Evolutionary conservation across 1,140 invertebrate species (phyloP), one percentile per base, ranked within the genome.

Genomic region (Acromyrmex charruanus): DNA sequence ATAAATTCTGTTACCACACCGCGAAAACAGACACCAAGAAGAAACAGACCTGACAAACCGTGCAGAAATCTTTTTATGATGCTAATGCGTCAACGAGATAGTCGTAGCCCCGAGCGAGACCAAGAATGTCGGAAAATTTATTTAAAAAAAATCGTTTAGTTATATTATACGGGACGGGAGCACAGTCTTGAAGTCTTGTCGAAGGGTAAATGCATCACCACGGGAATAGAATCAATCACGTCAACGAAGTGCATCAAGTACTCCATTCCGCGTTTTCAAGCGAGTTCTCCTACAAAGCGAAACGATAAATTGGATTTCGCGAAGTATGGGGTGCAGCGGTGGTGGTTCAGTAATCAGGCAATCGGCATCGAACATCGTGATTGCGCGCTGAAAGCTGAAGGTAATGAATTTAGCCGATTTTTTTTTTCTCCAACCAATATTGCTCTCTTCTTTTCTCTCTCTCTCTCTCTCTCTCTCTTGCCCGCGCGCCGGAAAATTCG

Each of bases 221-320:
- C 68, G 55, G 59, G 31, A 84, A 84, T 63, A 75, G 80, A 75
- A 74, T 49, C 69, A 63, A 74, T 84, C 80, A 55, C 53, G 44
- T 68, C 61, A 49, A 12, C 31, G 10, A 25, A 74, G 69, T 75
- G n/a, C 55, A 51, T 81, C 79, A 59, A 71, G 66, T 51, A 69
- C 39, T 44, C 39, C 28, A 49, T 18, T 61, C 10, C 39, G 7
- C 55, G 25, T 82, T 51, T 44, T 51, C 66, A 25, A 31, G 25
- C 25, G 21, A 2, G 14, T 21, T 59, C 25, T 7, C 9, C 39
- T 31, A 31, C 69, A 75, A 84, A 84, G 55, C 35, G 69, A 84
- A 51, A 84, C 69, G 80, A 75, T 74, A 84, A 84, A 84, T 75
- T 75, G 69, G 55, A 75, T 84, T 51, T 84, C 69, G 25, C 55